Conservation (phyloP, 2,797 vertebrate genomes). For the Enteromius treurensis region DNA sequence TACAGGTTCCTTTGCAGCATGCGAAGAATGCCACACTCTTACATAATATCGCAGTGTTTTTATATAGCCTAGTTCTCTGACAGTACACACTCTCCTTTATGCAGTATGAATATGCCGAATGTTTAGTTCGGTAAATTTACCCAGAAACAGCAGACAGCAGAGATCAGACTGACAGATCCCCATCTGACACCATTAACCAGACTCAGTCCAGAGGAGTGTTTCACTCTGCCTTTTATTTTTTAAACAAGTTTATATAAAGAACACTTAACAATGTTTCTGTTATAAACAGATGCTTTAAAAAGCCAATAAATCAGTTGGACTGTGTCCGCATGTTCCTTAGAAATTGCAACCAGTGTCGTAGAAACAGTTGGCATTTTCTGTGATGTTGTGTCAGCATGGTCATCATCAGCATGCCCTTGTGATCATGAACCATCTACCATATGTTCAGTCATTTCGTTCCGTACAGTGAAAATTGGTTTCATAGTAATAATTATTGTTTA, state of each 20-base stretch:
- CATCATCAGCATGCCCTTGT: background rate
- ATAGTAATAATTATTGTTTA: background rate
- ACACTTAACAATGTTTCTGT: slow-evolving; percentile 59
- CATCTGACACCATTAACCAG: background rate
- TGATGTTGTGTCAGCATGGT: slow-evolving; percentile 23
- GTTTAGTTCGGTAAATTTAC: background rate
- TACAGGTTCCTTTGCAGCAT: background rate
- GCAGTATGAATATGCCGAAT: background rate
- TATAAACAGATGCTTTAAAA: slow-evolving; percentile 63
- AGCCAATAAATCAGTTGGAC: slow-evolving; percentile 48
- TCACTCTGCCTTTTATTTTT: slow-evolving; percentile 61
- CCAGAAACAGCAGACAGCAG: background rate
- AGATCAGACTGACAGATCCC: background rate
- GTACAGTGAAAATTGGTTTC: background rate
- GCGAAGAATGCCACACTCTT: background rate
- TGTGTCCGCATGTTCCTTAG: slow-evolving; percentile 14
- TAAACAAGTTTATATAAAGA: slow-evolving; percentile 67
- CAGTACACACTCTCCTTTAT: background rate
- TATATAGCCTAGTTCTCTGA: background rate
- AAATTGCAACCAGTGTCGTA: slow-evolving; percentile 47
- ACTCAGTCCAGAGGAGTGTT: slow-evolving; percentile 29
- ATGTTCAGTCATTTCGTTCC: background rate
- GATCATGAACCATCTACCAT: slow-evolving; percentile 12
- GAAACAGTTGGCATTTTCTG: slow-evolving; percentile 36
- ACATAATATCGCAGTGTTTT: background rate